A percentile compares a stretch with the other conserved stretches of the same genome.
phyloP scores from a whole-genome alignment of 2,888 invertebrate genomes.

The Spialia ferax region DNA sequence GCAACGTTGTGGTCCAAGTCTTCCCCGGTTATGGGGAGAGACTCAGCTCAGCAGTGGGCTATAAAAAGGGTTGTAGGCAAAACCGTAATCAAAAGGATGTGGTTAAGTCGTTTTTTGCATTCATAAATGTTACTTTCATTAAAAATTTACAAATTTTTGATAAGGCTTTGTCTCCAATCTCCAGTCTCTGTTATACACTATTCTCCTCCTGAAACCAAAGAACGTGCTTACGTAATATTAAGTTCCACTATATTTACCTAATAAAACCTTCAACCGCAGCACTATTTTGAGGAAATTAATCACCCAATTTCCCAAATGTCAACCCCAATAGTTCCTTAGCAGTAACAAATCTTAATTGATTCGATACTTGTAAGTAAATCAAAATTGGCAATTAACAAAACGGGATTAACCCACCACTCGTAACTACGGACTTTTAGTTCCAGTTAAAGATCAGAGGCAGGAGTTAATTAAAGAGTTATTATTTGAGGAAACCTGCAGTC shows the following conservation, averaged over 20 bases:
- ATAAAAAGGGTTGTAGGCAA: no score
- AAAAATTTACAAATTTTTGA: no score
- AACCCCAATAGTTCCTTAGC: background rate
- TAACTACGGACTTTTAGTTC: constrained; percentile 40
- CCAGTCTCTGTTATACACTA: background rate
- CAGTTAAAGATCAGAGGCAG: constrained; percentile 46
- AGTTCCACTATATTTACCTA: no score
- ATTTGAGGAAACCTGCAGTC: constrained; percentile 13
- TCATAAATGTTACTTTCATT: no score
- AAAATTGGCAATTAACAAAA: constrained; percentile 54
- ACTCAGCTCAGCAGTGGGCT: no score
- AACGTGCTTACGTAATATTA: background rate
- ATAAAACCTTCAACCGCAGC: background rate
- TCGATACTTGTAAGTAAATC: constrained; percentile 36
- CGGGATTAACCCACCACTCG: constrained; percentile 49
- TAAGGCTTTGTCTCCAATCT: no score
- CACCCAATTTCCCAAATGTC: background rate
- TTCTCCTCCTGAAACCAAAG: background rate
- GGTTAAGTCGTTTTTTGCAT: no score
- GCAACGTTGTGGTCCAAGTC: no score
- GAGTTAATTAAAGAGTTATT: constrained; percentile 42
- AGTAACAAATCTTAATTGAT: constrained; percentile 1
- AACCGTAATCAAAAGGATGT: no score
- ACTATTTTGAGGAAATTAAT: constrained; percentile 1
- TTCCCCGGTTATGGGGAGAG: no score